Conservation (phyloP, 2,888 invertebrate genomes). For the Incurvaria masculella region DNA sequence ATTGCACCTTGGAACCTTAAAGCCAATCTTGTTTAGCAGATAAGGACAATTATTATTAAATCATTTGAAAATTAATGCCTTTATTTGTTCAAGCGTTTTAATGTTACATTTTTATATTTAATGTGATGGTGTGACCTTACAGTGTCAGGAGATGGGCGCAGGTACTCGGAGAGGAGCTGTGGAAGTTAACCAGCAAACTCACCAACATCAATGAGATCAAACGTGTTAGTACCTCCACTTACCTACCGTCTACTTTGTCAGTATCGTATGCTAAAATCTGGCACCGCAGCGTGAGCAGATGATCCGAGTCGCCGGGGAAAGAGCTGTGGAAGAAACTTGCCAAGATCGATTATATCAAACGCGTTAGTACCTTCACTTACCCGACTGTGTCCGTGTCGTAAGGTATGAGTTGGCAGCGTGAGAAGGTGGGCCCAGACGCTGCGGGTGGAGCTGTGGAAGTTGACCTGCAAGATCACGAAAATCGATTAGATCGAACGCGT, state of each 20-base stretch:
- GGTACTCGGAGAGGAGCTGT: conserved; percentile 74
- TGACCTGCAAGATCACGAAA: conserved; percentile 76
- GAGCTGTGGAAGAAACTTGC: conserved; percentile 78
- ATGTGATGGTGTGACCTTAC: conserved; percentile 18
- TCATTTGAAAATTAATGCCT: conserved; percentile 2
- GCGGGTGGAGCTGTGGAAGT: conserved; percentile 75
- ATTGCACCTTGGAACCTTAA: no score
- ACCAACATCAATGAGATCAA: conserved; percentile 76
- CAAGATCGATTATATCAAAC: conserved; percentile 71
- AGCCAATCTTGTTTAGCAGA: no score
- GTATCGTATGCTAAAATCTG: neutral
- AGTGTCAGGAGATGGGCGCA: conserved; percentile 81
- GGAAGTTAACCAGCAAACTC: conserved; percentile 71
- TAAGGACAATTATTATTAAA: neutral
- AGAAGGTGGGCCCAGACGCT: conserved; percentile 75
- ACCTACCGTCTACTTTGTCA: no score
- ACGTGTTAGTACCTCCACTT: conserved; percentile 55
- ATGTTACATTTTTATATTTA: neutral
- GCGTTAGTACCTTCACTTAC: conserved; percentile 55
- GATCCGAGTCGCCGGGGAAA: conserved; percentile 76
- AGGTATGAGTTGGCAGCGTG: conserved; percentile 51
- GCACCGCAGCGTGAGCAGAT: conserved; percentile 69
- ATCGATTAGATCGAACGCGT: conserved; percentile 73
- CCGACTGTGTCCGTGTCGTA: no score
- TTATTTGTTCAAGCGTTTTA: conserved; percentile 4